Base-by-base conservation (phyloP, 1,140 invertebrate species). In the Lamellibrachia luymesi region DNA sequence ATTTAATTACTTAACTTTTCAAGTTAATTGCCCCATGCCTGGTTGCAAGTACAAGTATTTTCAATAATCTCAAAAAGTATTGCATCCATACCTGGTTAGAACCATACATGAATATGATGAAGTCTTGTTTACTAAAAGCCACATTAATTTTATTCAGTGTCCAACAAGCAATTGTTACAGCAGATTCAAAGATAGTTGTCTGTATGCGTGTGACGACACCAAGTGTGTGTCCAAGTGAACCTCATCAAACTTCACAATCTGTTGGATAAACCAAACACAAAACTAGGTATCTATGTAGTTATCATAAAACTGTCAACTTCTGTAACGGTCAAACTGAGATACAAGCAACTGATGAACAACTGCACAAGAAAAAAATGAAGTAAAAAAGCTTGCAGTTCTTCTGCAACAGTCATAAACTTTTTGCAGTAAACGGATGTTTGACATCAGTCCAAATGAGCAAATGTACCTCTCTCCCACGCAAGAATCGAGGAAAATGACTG, bases 111-210 rank as follows among this genome's bases (percentile, higher is more conserved):
- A 38, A 38, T 38, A 38, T 38, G 38, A 22, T 17, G 13, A 80
- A 10, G 64, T 80, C 64, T 22, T 4, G 13, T 10, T 22, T 80
- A 80, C 64, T 10, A 80, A 80, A 80, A 80, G 64, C 64, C 13
- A 80, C 64, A 80, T 80, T 80, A 22, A 80, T 80, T 80, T 80
- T 80, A 80, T 80, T 80, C 17, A 22, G 17, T 80, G 13, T 80
- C 8, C 7, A 80, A 80, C 64, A 80, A 80, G 6, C 64, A 80
- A 80, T 22, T 6, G 64, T 80, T 80, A 80, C 64, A 80, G 64
- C 64, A 80, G 64, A 80, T 80, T 80, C 64, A 80, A 80, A 80
- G 64, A 80, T 80, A 80, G 64, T 80, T 80, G 64, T 80, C 64
- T 80, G 64, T 80, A 22, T 17, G 52, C 4, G 64, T 80, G 25